phyloP scores from a whole-genome alignment of 2,113 vertebrate genomes.

The Coturnix japonica region DNA sequence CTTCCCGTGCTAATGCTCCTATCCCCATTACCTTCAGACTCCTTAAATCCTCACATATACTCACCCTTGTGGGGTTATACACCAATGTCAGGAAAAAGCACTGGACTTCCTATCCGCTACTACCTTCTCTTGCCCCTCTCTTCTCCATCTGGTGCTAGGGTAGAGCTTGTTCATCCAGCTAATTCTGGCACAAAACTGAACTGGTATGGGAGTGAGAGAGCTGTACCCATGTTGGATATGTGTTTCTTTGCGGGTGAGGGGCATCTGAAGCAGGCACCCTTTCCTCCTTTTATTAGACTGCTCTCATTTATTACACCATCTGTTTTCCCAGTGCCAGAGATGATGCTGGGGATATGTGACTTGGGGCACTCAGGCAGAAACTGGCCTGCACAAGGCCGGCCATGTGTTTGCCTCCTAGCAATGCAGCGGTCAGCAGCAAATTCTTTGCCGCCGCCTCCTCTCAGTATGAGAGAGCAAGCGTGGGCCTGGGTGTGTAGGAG shows the following conservation, averaged over 20 bases:
- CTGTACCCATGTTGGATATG: not conserved
- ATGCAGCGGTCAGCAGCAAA: slow-evolving; percentile 76
- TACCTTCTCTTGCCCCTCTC: not conserved
- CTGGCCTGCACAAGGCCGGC: slow-evolving; percentile 70
- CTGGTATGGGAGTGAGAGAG: not conserved
- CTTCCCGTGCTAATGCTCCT: not conserved
- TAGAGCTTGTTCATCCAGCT: not conserved
- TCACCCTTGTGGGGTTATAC: not conserved
- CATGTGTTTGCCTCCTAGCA: slow-evolving; percentile 75
- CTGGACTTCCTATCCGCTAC: not conserved
- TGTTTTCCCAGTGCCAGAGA: slow-evolving; percentile 73
- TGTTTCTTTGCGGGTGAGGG: not conserved
- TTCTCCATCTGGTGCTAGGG: not conserved
- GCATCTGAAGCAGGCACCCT: slow-evolving; percentile 46
- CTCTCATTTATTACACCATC: slow-evolving; percentile 73
- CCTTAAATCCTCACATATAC: not conserved
- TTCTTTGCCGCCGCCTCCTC: slow-evolving; percentile 66
- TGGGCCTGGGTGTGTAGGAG: slow-evolving; percentile 60
- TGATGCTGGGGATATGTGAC: slow-evolving; percentile 71
- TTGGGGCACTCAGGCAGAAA: slow-evolving; percentile 75
- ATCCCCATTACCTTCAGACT: not conserved
- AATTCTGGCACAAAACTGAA: not conserved
- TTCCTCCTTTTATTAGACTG: slow-evolving; percentile 50
- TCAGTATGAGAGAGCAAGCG: slow-evolving; percentile 56
- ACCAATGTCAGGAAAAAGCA: not conserved